Evolutionary conservation across 2,797 vertebrate genomes (phyloP).

Genomic region (Tympanoctomys barrerae): DNA sequence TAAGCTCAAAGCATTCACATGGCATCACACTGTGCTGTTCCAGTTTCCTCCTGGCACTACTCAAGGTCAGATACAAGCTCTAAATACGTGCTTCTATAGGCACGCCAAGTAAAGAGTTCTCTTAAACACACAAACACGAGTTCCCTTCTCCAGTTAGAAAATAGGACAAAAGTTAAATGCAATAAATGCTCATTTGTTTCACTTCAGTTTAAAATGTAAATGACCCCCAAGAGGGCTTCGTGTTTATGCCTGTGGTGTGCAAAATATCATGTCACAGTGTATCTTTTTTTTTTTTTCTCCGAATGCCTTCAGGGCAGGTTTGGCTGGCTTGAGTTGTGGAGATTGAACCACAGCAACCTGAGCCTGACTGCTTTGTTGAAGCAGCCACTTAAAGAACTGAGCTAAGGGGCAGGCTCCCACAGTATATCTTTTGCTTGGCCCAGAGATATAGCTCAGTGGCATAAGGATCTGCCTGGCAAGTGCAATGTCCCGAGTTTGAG

Average conservation of each 20-base stretch:
- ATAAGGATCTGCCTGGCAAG: no score
- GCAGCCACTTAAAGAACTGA: no score
- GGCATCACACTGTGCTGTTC: constrained; percentile 50
- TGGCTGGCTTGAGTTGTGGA: no score
- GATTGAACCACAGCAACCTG: no score
- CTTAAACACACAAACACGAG: background rate
- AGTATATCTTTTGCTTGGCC: no score
- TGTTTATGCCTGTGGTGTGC: background rate
- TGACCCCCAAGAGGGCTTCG: background rate
- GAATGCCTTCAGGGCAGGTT: no score
- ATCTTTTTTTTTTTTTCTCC: no score
- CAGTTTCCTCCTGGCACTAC: constrained; percentile 12
- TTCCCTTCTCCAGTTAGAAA: constrained; percentile 39
- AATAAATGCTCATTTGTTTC: constrained; percentile 17
- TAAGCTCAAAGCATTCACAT: constrained; percentile 38
- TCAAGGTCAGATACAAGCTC: constrained; percentile 27
- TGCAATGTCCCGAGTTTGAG: no score
- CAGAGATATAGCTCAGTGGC: no score
- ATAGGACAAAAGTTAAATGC: background rate
- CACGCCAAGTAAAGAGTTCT: background rate
- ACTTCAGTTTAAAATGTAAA: constrained; percentile 50
- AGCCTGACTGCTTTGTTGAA: no score
- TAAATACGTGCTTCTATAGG: constrained; percentile 9
- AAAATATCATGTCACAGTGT: background rate
- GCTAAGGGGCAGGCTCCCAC: no score